A percentile compares a stretch with the other conserved stretches of the same genome.
phyloP scores from a whole-genome alignment of 1,140 invertebrate genomes.

The Dendrolimus kikuchii region DNA sequence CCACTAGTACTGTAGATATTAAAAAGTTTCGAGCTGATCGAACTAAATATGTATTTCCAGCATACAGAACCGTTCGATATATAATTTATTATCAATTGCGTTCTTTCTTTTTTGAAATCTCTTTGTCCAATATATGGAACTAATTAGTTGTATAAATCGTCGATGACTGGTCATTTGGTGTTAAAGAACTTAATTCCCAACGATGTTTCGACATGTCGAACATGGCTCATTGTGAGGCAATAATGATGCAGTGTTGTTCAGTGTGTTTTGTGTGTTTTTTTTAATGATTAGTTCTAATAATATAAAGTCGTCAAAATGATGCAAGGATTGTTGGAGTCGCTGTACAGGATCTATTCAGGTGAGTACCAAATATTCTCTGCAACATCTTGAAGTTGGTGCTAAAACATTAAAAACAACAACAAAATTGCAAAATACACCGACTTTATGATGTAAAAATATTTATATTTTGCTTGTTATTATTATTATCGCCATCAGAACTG shows the following conservation, averaged over 20 bases:
- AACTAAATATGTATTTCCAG: too few species aligned
- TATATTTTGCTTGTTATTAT: too few species aligned
- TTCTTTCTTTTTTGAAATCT: not conserved
- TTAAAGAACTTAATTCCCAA: constrained; percentile 15
- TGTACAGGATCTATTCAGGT: constrained; percentile 64
- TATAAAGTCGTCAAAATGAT: constrained; percentile 49
- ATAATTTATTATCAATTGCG: too few species aligned
- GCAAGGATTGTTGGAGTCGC: constrained; percentile 61
- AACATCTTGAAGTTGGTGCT: too few species aligned
- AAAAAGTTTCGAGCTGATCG: too few species aligned
- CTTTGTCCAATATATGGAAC: constrained; percentile 20
- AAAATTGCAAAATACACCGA: too few species aligned
- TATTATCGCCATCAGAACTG: too few species aligned
- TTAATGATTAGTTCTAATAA: constrained; percentile 22
- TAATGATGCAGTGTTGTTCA: constrained; percentile 49
- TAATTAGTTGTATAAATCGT: constrained; percentile 16
- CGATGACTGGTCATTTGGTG: constrained; percentile 14
- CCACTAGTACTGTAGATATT: too few species aligned
- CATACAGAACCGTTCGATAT: too few species aligned
- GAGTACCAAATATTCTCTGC: constrained; percentile 11
- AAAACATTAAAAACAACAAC: too few species aligned
- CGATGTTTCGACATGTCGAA: constrained; percentile 23
- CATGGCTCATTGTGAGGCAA: constrained; percentile 42
- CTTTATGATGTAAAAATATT: too few species aligned
- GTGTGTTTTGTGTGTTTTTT: constrained; percentile 17